Base-by-base conservation (phyloP, 2,797 vertebrate species). In the Euphonia xanthogaster region DNA sequence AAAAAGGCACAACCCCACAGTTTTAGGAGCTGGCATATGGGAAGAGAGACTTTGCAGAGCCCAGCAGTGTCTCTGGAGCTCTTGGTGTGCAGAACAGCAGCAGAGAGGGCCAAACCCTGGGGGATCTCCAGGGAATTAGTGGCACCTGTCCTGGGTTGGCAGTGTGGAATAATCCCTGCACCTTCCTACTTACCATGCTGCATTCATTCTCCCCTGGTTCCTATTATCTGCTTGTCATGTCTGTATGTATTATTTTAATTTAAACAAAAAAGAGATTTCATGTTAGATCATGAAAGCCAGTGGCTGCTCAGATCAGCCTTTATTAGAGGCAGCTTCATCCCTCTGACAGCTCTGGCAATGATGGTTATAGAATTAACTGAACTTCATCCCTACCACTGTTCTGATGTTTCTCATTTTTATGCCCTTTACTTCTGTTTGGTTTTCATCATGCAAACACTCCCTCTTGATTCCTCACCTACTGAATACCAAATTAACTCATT, bases 211-310 rank as follows among this genome's bases (percentile, higher is more conserved):
- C 40, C 67, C 67, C 2, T 0, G 10, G 33, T 55, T 94, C 78
- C 66, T 78, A 84, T 90, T 91, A 92, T 33, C 70, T 77, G 70
- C 78, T 90, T 95, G 94, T 86, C 93, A 81, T n/a, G 51, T 70
- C 82, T 57, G 37, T 57, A 81, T 18, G 60, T 37, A 62, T 63
- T 90, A 70, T 86, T 93, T 91, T 88, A 93, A 92, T 94, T 93
- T 90, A 91, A 91, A 91, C 72, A 90, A 91, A 93, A 94, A 83
- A 86, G 66, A 94, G 58, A 94, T 93, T 90, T 90, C 82, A 83
- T 45, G 68, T 92, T 87, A 73, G 58, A 87, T 54, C 68, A 71
- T 40, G 68, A 91, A 91, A 94, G 84, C 23, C 63, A 75, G 28
- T 24, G 75, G 61, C 78, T 92, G 75, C 68, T 73, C 80, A 87